Evolutionary conservation across 2,888 invertebrate genomes (phyloP).

Genomic region (Punctoribates punctum): DNA sequence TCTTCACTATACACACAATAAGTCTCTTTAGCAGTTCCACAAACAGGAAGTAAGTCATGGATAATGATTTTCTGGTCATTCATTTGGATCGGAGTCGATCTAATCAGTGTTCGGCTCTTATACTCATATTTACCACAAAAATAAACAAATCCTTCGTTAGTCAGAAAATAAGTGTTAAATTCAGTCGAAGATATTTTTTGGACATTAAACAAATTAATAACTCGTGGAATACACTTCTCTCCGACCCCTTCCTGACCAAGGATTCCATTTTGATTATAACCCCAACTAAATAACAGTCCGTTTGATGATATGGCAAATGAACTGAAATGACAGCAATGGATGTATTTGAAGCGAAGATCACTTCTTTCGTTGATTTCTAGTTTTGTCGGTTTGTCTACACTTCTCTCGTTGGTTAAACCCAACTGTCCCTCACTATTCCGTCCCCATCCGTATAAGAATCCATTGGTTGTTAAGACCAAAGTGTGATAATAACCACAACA

Average conservation of each 20-base stretch:
- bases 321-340: no score
- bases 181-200: no score
- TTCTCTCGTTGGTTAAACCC: not conserved
- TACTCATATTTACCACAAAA: not conserved
- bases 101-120: no score
- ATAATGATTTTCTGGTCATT: not conserved
- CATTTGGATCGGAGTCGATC: not conserved
- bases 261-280: no score
- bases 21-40: no score
- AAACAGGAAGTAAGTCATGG: no score
- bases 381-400: not conserved
- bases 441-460: not conserved
- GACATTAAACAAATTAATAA: no score
- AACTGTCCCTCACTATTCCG: not conserved
- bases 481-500: not conserved
- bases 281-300: no score
- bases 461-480: not conserved
- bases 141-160: not conserved
- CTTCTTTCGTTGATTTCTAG: not conserved
- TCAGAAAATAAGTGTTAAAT: not conserved
- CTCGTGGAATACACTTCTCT: no score
- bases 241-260: no score
- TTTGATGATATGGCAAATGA: no score
- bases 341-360: not conserved
- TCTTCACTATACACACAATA: no score